A percentile compares a stretch with the other conserved stretches of the same genome.
Evolutionary conservation across 2,797 vertebrate genomes (phyloP).

Genomic region (Oophaga sylvatica): DNA sequence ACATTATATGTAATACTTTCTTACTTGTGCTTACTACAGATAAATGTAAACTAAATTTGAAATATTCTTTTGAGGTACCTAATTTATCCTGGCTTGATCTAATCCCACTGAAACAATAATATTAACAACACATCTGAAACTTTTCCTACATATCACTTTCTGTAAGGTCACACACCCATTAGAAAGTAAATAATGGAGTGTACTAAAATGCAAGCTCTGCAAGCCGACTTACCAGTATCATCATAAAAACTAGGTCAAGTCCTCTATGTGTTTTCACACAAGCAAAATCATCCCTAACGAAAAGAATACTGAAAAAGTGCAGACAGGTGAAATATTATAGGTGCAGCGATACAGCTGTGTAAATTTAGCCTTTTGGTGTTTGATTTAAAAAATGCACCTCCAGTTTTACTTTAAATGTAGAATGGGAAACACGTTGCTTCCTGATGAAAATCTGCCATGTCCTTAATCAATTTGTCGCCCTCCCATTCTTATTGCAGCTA

Average conservation of each 20-base stretch:
- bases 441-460: not conserved
- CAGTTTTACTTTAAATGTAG: not conserved
- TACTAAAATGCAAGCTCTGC: constrained; percentile 1
- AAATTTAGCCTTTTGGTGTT: not conserved
- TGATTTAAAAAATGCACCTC: too few relatives aligned
- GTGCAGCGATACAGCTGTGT: not conserved
- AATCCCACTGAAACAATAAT: constrained; percentile 20
- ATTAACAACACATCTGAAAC: not conserved
- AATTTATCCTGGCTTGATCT: not conserved
- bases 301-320: constrained; percentile 2
- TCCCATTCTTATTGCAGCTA: not conserved
- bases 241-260: constrained; percentile 30
- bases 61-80: not conserved
- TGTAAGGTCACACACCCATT: constrained; percentile 15
- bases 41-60: not conserved
- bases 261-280: constrained; percentile 18
- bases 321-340: not conserved
- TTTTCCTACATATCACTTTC: constrained; percentile 25
- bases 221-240: not conserved
- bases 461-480: too few relatives aligned
- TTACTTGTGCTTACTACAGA: not conserved
- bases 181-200: not conserved
- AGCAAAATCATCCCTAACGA: not conserved
- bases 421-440: not conserved
- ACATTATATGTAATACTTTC: not conserved